Evolutionary conservation across 2,797 vertebrate genomes (phyloP).

Genomic region (Anas bernieri): DNA sequence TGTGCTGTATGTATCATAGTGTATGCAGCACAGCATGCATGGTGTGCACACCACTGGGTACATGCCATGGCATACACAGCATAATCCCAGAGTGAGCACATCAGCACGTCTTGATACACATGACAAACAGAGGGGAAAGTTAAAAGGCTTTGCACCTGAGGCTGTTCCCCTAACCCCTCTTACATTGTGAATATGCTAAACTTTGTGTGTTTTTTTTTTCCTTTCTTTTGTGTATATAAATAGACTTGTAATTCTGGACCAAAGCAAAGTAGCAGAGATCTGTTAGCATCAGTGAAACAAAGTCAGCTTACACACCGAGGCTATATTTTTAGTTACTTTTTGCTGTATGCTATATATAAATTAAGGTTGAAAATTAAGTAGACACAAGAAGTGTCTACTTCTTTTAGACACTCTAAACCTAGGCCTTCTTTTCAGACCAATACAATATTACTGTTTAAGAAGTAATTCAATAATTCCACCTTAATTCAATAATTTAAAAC

Average conservation of each 20-base stretch:
- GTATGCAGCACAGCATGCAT: neutral
- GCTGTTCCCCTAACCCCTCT: neutral
- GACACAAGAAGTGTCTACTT: neutral
- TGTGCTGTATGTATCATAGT: neutral
- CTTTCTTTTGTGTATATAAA: neutral
- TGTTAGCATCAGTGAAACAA: neutral
- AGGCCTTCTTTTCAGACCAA: neutral
- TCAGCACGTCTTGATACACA: neutral
- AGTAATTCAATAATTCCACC: neutral
- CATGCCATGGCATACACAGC: neutral
- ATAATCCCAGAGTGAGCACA: neutral
- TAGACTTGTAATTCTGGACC: neutral
- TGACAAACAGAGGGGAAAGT: neutral
- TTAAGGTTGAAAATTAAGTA: neutral
- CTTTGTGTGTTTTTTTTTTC: neutral
- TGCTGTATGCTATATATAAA: neutral
- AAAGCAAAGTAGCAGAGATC: neutral
- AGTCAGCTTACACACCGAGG: accelerated
- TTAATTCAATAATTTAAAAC: neutral
- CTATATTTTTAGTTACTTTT: neutral
- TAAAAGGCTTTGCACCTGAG: neutral
- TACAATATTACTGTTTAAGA: neutral
- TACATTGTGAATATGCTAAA: neutral
- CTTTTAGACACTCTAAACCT: neutral
- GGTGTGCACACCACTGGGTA: neutral